Evolutionary conservation across 2,113 vertebrate genomes (phyloP).

Genomic region (Helogale parvula): DNA sequence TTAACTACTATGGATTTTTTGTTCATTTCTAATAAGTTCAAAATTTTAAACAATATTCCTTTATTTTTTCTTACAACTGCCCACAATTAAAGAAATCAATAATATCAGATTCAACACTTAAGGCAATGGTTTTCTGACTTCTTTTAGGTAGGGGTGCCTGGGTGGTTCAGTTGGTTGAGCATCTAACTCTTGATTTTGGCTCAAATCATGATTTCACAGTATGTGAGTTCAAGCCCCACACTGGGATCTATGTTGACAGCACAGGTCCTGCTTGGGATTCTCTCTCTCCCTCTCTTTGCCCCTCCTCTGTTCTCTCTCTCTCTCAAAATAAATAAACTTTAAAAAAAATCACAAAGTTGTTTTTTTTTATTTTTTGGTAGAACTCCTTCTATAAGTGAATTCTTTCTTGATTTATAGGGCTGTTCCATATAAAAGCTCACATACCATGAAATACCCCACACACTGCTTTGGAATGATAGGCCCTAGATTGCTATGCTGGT

Average conservation of each 20-base stretch:
- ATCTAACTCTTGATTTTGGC: no score
- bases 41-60: conserved; percentile 12
- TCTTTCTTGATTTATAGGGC: not conserved
- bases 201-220: no score
- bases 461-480: not conserved
- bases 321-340: no score
- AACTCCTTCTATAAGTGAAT: conserved; percentile 8
- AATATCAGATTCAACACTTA: conserved; percentile 6
- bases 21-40: conserved; percentile 37
- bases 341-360: no score
- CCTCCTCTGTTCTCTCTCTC: no score
- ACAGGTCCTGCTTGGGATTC: no score
- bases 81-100: conserved; percentile 36
- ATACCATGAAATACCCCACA: not conserved
- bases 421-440: not conserved
- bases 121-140: not conserved
- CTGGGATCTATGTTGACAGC: no score
- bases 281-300: no score
- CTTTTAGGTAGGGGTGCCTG: not conserved
- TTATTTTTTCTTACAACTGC: conserved; percentile 38
- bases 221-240: no score
- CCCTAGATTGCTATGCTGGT: not conserved
- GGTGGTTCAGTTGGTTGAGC: no score
- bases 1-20: not conserved
- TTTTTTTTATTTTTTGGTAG: conserved; percentile 13